Evolutionary conservation across 1,140 invertebrate species (phyloP).

Genomic region (Drosophila sulfurigaster): DNA sequence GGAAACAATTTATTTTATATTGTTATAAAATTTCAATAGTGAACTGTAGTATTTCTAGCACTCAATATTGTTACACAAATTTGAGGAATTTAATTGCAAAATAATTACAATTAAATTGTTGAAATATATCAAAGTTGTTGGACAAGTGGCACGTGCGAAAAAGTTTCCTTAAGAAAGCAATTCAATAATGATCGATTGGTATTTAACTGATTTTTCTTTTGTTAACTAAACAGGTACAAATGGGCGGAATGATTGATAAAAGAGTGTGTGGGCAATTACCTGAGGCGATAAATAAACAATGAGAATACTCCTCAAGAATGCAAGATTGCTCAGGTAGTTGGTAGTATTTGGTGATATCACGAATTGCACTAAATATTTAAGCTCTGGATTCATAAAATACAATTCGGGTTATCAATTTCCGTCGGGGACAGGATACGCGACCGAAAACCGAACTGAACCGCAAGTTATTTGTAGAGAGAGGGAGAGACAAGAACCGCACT

Average conservation of each 20-base stretch:
- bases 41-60: background rate
- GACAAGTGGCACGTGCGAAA: slow-evolving; percentile 9
- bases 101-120: no score
- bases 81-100: no score
- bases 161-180: background rate
- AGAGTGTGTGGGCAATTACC: background rate
- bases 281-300: no score
- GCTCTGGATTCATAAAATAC: background rate
- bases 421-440: background rate
- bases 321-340: background rate
- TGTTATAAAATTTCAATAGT: slow-evolving; percentile 1
- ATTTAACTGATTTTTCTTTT: background rate
- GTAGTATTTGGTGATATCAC: background rate
- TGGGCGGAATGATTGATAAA: background rate
- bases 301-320: background rate
- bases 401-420: background rate
- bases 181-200: slow-evolving; percentile 12
- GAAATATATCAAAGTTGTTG: background rate
- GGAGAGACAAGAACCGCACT: slow-evolving; percentile 54
- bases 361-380: background rate
- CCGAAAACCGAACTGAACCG: background rate
- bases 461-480: background rate
- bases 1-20: background rate
- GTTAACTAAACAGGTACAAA: background rate
- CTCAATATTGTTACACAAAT: no score